Percentiles rank a stretch among this genome's conserved stretches.
phyloP scores from a whole-genome alignment of 2,888 invertebrate species.

The Catocala sponsa region DNA sequence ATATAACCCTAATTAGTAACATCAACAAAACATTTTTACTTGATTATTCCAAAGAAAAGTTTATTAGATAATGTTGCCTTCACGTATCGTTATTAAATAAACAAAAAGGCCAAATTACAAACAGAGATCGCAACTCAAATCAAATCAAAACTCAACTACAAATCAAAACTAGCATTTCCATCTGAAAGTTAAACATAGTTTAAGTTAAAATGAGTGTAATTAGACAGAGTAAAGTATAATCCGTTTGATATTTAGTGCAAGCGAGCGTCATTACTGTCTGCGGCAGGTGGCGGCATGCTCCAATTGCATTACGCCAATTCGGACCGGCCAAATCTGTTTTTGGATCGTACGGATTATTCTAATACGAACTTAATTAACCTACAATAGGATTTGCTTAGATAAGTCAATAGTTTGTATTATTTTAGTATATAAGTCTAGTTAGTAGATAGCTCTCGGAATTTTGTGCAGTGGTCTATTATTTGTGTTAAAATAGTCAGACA shows the following conservation, averaged over 20 bases:
- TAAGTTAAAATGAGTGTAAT: slow-evolving; percentile 46
- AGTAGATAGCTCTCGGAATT: too few species aligned
- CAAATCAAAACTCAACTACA: background rate
- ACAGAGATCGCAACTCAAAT: slow-evolving; percentile 2
- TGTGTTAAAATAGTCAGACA: too few species aligned
- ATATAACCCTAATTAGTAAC: too few species aligned
- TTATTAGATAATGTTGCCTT: too few species aligned
- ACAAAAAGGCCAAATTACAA: background rate
- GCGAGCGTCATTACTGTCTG: slow-evolving; percentile 61
- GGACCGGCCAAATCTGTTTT: slow-evolving; percentile 71
- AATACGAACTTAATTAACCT: slow-evolving; percentile 37
- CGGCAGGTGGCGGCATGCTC: slow-evolving; percentile 75
- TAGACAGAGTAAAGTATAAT: slow-evolving; percentile 51
- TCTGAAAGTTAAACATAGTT: slow-evolving; percentile 25
- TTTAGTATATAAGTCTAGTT: background rate
- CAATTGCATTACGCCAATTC: slow-evolving; percentile 80
- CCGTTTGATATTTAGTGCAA: slow-evolving; percentile 61
- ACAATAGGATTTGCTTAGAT: slow-evolving; percentile 6
- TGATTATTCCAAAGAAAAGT: too few species aligned
- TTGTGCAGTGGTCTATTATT: too few species aligned
- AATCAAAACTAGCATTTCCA: slow-evolving; percentile 12
- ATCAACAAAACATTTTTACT: too few species aligned
- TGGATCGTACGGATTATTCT: slow-evolving; percentile 66
- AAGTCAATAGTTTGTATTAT: background rate
- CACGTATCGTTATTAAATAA: too few species aligned